Base-by-base conservation (phyloP, 2,797 vertebrate species). In the Mus caroli region DNA sequence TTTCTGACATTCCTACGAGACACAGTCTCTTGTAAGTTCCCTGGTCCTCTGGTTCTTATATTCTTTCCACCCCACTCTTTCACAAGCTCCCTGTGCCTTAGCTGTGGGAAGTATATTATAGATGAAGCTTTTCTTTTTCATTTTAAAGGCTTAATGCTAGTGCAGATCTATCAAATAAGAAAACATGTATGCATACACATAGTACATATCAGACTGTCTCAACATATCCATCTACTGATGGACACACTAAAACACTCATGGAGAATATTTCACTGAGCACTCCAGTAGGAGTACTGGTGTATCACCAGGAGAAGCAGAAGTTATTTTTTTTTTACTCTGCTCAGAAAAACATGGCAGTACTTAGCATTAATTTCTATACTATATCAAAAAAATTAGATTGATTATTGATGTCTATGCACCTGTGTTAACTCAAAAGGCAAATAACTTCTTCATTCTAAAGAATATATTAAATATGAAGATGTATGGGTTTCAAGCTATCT, bases 361-460 rank as follows among this genome's bases (percentile, higher is more conserved):
- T 37, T 75, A 24, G 22, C 62, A 95, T 87, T 90, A 93, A 95
- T 91, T 88, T 89, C 12, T 96, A 60, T 8, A 3, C 15, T 84
- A 5, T 95, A 22, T 90, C 43, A 10, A 0, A 84, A 52, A 46
- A 92, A 96, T 4, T 62, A 52, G 14, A 77, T 92, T 80, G 1
- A 91, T 87, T 67, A 80, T 90, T 89, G n/a, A 86, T 71, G 84
- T 77, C 11, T 2, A 22, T 90, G 0, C n/a, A 82, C 31, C 92
- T 40, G 0, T 79, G 13, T 82, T 67, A 9, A 73, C 62, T 2
- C 69, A 64, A 80, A 92, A 64, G 5, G 8, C 24, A 93, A 62
- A 95, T 91, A 26, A 1, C 0, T 84, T 82, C 28, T 88, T 28
- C 19, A 37, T 94, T 82, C 62, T 91, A 67, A 84, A 92, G 24